Conservation (phyloP, 2,113 vertebrate genomes). For the Egretta garzetta region DNA sequence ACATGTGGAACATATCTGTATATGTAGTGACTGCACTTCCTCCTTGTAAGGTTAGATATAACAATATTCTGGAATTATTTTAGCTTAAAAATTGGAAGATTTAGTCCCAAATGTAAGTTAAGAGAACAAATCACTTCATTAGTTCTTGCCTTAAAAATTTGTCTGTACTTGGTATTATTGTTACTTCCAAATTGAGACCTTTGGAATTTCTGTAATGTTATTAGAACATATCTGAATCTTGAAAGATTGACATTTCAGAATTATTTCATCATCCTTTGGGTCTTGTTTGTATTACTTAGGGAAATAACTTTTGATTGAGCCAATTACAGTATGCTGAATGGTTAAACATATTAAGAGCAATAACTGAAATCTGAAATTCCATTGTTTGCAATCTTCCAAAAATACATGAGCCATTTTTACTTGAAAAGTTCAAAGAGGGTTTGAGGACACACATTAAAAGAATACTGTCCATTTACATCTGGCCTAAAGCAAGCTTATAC, state of each 20-base stretch:
- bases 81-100: not conserved
- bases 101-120: not conserved
- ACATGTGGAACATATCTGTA: not conserved
- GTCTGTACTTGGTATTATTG: constrained; percentile 45
- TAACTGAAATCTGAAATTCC: constrained; percentile 44
- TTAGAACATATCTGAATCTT: constrained; percentile 55
- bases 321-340: constrained; percentile 44
- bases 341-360: constrained; percentile 49
- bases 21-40: not conserved
- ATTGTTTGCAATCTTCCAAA: constrained; percentile 43
- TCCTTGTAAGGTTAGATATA: not conserved
- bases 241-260: constrained; percentile 61
- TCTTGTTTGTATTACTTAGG: constrained; percentile 41
- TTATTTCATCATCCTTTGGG: constrained; percentile 60
- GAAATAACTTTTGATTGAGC: constrained; percentile 62
- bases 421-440: not conserved
- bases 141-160: constrained; percentile 15
- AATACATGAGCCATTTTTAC: not conserved
- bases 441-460: constrained; percentile 12
- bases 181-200: constrained; percentile 40
- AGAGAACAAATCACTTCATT: not conserved
- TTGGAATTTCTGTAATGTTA: constrained; percentile 57
- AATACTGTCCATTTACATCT: not conserved
- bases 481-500: not conserved
- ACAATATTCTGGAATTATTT: not conserved